Evolutionary conservation across 2,113 vertebrate genomes (phyloP), one percentile per base, ranked within the genome.

Genomic region (Gorsachius goisagi): DNA sequence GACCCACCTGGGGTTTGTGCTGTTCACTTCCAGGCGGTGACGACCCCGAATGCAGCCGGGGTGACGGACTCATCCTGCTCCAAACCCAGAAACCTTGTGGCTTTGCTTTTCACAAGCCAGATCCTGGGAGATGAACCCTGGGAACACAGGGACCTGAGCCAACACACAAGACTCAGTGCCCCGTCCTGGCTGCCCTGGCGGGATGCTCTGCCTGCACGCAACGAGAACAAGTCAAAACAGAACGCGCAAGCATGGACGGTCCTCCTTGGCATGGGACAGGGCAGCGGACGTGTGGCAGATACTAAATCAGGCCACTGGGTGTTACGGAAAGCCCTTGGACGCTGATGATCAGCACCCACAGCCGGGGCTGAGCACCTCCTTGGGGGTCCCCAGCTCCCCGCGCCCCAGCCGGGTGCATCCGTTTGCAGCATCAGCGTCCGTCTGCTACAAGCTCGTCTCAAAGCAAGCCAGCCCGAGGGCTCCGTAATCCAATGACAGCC

Each of bases 121-220:
- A 11, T 10, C 23, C 27, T 52, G 28, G 27, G 63, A 39, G 64
- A 6, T 7, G 52, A 72, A 19, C 11, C 69, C 32, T 1, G 2
- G 45, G 39, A 45, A 26, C 15, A 11, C 2, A 9, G 32, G 49
- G 15, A 47, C 23, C 55, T n/a, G 75, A 56, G 10, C 41, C 50
- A 32, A 5, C 0, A 5, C 32, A 4, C 30, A 9, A 30, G 26
- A 6, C 28, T 21, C 27, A 4, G 11, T 1, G 2, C n/a, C 83
- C 50, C 3, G 0, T 33, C 52, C 64, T 8, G 19, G 37, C 28
- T 10, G 6, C 6, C 23, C 35, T 3, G 2, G 5, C 2, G 2
- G 27, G 77, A 44, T 50, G 77, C 35, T 67, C 23, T 26, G 59
- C 53, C 19, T 20, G 56, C 32, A 9, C 6, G 2, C 45, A 14